phyloP scores from a whole-genome alignment of 2,797 vertebrate species.

The Rhadinocentrus ornatus region DNA sequence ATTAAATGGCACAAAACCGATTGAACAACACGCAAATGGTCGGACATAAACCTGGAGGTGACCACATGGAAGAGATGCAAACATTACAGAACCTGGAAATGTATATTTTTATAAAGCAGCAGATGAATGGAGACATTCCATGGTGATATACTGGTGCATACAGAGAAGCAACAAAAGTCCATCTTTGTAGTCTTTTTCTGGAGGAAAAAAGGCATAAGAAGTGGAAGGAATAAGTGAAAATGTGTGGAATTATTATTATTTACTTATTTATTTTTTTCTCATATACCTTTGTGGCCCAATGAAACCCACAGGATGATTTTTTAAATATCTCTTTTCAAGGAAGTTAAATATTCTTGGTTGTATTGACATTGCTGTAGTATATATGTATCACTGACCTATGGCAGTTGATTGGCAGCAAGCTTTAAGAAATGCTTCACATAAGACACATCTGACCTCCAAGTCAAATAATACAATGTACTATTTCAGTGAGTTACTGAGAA shows the following conservation, averaged over 20 bases:
- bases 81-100: constrained; percentile 34
- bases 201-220: neutral
- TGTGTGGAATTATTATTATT: no score
- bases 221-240: neutral
- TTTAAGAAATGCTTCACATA: neutral
- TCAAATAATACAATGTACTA: neutral
- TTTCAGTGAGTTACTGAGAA: neutral
- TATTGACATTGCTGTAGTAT: neutral
- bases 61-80: constrained; percentile 27
- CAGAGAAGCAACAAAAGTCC: constrained; percentile 2
- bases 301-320: neutral
- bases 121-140: constrained; percentile 36
- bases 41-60: constrained; percentile 7
- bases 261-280: constrained; percentile 1
- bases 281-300: neutral
- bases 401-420: neutral
- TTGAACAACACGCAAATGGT: constrained; percentile 16
- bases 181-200: constrained; percentile 4
- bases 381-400: neutral
- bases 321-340: neutral
- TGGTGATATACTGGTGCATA: constrained; percentile 6
- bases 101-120: constrained; percentile 46
- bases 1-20: constrained; percentile 26
- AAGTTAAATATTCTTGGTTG: neutral
- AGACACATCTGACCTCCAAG: neutral